Evolutionary conservation across 2,113 vertebrate species (phyloP).

Genomic region (Lasiurus borealis): DNA sequence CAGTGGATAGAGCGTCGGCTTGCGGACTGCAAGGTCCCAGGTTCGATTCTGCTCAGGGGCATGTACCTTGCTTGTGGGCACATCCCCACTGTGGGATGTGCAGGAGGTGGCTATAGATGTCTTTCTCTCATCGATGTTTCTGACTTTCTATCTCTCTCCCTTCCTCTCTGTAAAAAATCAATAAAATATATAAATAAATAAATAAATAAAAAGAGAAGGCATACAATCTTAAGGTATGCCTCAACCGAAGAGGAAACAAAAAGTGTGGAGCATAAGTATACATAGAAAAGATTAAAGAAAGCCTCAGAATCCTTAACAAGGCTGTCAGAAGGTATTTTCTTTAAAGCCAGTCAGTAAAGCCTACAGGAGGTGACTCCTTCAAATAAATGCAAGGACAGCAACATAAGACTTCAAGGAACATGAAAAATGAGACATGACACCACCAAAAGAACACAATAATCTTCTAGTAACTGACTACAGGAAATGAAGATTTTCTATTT

Average conservation of each 20-base stretch:
- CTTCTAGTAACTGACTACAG: neutral
- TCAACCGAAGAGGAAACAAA: neutral
- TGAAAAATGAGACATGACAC: no score
- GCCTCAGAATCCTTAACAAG: neutral
- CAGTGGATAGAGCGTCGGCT: no score
- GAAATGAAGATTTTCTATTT: neutral
- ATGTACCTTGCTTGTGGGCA: no score
- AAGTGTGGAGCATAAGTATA: neutral
- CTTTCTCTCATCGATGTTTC: no score
- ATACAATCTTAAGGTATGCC: neutral
- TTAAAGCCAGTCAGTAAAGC: neutral
- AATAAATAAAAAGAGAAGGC: neutral
- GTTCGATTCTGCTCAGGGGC: no score
- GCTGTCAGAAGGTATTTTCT: neutral
- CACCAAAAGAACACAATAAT: neutral
- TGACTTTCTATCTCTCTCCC: no score
- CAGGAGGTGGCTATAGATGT: no score
- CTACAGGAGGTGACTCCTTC: neutral
- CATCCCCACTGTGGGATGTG: no score
- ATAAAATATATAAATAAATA: no score
- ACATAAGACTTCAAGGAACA: neutral
- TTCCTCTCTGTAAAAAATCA: no score
- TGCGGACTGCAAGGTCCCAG: no score
- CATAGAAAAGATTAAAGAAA: neutral
- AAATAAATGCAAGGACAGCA: neutral